Base-by-base conservation (phyloP, 2,797 vertebrate species). In the Cryptoblepharus egeriae region DNA sequence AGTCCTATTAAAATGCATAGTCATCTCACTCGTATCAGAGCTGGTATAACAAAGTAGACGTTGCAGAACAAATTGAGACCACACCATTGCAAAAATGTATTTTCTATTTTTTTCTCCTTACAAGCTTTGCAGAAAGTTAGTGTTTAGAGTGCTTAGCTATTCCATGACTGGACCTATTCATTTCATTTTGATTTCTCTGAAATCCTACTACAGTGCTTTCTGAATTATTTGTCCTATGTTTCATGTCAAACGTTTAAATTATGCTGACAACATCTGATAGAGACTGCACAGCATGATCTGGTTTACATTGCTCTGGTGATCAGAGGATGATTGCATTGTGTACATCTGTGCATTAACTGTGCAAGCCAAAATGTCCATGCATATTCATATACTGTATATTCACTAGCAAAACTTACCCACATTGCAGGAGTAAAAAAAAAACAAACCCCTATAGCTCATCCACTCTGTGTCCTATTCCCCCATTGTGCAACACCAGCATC, bases 121-220 rank as follows among this genome's bases (percentile, higher is more conserved):
- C 0, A 80, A 79, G 49, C 55, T 49, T 84, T 64, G 70, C 28
- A 82, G 52, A 80, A 75, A 0, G 3, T 2, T 30, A 85, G 22
- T 26, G 52, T 86, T 68, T 60, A 78, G 67, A 39, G 1, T 30
- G 45, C n/a, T 37, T 68, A 82, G 61, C 57, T 55, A 65, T 75
- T 72, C 32, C 1, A 35, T 39, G 22, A 85, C 69, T 39, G 0
- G 13, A 30, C 37, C 39, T 26, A 64, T 55, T 75, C 64, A 85
- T 81, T 87, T 79, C 15, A 80, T 67, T 79, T 87, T 80, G 12
- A 85, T 75, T 84, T 89, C 74, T 64, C 55, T 32, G 77, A 22
- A 84, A 12, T 60, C 55, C 75, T 71, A 75, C 45, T 75, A 39
- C 85, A 88, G 82, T 63, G 24, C 22, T 52, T 39, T 55, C 45